Percentiles rank a stretch among this genome's conserved stretches.
These are phyloP conservation scores for Microctonus brassicae DNA, from an alignment of 2,888 invertebrate genomes.

Conservation along the genomic window DNA sequence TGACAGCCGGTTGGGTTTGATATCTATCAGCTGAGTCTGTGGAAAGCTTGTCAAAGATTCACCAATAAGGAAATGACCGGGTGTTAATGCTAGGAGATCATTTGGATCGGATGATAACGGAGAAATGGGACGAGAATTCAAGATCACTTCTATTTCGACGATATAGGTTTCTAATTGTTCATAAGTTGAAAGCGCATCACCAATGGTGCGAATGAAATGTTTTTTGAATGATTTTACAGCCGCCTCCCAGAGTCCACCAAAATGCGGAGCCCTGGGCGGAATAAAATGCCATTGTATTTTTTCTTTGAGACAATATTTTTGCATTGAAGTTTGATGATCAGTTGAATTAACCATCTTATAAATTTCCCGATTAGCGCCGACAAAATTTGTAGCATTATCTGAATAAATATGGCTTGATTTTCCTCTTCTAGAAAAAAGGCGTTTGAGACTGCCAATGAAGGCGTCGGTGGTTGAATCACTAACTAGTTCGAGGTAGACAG, in stretches of 20 bases:
- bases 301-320: no score
- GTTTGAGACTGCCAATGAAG: constrained; percentile 37
- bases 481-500: constrained; percentile 40
- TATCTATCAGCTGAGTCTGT: background rate
- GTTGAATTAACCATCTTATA: no score
- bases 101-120: constrained; percentile 38
- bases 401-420: constrained; percentile 20
- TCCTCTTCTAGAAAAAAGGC: constrained; percentile 39
- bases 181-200: no score
- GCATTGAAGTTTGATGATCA: no score
- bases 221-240: background rate
- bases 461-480: constrained; percentile 41
- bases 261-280: background rate
- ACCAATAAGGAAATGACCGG: constrained; percentile 38
- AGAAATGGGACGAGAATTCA: constrained; percentile 21
- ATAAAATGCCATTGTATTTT: background rate
- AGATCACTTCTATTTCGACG: background rate
- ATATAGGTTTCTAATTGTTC: constrained; percentile 6
- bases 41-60: constrained; percentile 24
- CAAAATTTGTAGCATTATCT: constrained; percentile 43
- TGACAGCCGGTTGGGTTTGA: constrained; percentile 27
- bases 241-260: no score
- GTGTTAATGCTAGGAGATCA: constrained; percentile 31
- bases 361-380: constrained; percentile 36
- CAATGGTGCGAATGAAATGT: background rate